Conservation (phyloP, 1,140 invertebrate species). For the Drosophila mojavensis region DNA sequence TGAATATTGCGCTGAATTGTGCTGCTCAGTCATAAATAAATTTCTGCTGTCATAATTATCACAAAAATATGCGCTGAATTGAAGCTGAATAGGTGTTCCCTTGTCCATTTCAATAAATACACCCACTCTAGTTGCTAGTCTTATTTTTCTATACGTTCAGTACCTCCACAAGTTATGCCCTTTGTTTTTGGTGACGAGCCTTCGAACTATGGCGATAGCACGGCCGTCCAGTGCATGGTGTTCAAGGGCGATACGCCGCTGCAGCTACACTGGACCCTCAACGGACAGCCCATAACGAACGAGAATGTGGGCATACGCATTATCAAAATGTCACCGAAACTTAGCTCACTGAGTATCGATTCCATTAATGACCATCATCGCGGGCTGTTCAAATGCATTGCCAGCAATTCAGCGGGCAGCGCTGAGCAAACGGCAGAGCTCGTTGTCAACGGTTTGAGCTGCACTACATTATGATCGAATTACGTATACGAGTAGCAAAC, state of each 20-base stretch:
- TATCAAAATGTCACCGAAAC: conserved; percentile 86
- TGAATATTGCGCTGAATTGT: background rate
- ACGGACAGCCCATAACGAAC: conserved; percentile 85
- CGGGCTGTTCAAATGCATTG: conserved; percentile 90
- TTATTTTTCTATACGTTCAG: conserved; percentile 37
- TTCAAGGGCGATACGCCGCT: conserved; percentile 90
- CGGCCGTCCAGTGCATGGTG: conserved; percentile 88
- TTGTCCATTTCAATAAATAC: background rate
- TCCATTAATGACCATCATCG: conserved; percentile 88
- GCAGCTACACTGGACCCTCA: conserved; percentile 90
- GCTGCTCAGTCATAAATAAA: no score
- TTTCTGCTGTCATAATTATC: no score
- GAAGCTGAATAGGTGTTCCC: background rate
- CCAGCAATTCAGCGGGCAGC: conserved; percentile 87
- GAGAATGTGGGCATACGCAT: conserved; percentile 85
- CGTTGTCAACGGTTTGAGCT: conserved; percentile 87
- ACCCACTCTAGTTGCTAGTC: background rate
- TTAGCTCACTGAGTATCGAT: conserved; percentile 90
- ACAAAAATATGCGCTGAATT: conserved; percentile 14
- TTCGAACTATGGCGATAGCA: conserved; percentile 88
- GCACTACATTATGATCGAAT: conserved; percentile 1
- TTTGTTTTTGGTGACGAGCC: conserved; percentile 90
- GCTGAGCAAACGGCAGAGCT: conserved; percentile 87
- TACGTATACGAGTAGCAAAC: background rate
- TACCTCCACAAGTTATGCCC: conserved; percentile 89